A percentile compares a stretch with the other conserved stretches of the same genome.
Evolutionary conservation across 2,888 invertebrate species (phyloP).

Genomic region (Drosophila recens): DNA sequence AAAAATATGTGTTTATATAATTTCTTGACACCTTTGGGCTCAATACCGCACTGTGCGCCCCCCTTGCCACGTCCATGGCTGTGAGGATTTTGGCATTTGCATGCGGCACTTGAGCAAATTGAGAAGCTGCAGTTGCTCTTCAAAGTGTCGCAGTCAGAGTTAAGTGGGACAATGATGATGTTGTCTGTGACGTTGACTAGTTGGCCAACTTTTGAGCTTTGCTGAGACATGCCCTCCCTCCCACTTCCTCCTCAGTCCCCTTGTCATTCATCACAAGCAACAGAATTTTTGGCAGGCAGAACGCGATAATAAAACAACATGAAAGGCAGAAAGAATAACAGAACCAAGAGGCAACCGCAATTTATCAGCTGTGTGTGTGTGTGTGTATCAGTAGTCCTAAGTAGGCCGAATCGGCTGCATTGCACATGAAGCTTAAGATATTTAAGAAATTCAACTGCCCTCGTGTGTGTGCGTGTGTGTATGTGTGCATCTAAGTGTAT

Average conservation of each 20-base stretch:
- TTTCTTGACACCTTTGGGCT: background rate
- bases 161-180: constrained; percentile 73
- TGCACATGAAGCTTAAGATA: constrained; percentile 46
- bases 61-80: constrained; percentile 4
- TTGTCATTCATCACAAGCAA: background rate
- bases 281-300: constrained; percentile 44
- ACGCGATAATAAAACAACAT: constrained; percentile 48
- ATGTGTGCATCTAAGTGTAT: constrained; percentile 6
- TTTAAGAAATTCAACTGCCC: too few species aligned
- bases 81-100: constrained; percentile 52
- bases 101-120: constrained; percentile 63
- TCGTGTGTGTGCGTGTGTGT: constrained; percentile 8
- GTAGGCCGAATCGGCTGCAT: constrained; percentile 48
- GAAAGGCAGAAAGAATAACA: background rate
- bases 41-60: background rate
- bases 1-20: background rate
- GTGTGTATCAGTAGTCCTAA: constrained; percentile 30
- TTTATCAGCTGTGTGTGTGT: background rate
- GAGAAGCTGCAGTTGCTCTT: constrained; percentile 61
- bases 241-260: background rate
- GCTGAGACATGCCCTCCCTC: background rate
- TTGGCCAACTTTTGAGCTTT: constrained; percentile 32
- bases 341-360: background rate
- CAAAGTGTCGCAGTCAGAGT: constrained; percentile 63
- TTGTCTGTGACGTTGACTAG: constrained; percentile 51